These are phyloP conservation scores for Eristalis intricaria DNA, from an alignment of 2,888 invertebrate genomes.

Conservation along the genomic window DNA sequence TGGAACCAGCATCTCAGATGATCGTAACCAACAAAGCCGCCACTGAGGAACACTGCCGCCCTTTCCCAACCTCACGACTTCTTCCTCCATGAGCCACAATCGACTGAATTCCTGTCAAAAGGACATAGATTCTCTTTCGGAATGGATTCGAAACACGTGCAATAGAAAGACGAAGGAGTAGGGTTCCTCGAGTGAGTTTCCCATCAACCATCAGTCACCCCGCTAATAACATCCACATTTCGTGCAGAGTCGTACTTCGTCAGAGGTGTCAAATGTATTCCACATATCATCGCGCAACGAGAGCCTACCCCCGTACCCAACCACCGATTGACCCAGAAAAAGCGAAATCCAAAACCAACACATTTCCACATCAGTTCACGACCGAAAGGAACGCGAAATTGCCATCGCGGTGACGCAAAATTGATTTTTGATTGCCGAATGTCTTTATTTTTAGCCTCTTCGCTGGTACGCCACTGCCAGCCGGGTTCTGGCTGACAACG, in stretches of 20 bases:
- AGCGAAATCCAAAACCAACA: slow-evolving; percentile 6
- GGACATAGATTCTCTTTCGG: too few relatives aligned
- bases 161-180: too few relatives aligned
- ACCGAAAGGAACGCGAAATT: slow-evolving; percentile 60
- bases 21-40: too few relatives aligned
- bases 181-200: not conserved
- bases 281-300: not conserved
- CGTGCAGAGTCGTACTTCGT: not conserved
- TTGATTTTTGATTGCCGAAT: slow-evolving; percentile 69
- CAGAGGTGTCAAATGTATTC: not conserved
- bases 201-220: not conserved
- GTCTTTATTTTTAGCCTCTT: slow-evolving; percentile 53
- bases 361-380: slow-evolving; percentile 36
- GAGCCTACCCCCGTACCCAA: not conserved
- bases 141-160: too few relatives aligned
- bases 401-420: slow-evolving; percentile 61
- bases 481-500: slow-evolving; percentile 44
- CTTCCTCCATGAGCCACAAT: too few relatives aligned
- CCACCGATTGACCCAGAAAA: slow-evolving; percentile 54
- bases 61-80: too few relatives aligned
- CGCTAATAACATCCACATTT: not conserved
- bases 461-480: not conserved
- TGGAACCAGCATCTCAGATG: too few relatives aligned
- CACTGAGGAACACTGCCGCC: too few relatives aligned
- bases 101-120: too few relatives aligned